Percentiles rank a stretch among this genome's conserved stretches.
Conservation (phyloP, 2,113 vertebrate species). For the Clarias macrocephalus region DNA sequence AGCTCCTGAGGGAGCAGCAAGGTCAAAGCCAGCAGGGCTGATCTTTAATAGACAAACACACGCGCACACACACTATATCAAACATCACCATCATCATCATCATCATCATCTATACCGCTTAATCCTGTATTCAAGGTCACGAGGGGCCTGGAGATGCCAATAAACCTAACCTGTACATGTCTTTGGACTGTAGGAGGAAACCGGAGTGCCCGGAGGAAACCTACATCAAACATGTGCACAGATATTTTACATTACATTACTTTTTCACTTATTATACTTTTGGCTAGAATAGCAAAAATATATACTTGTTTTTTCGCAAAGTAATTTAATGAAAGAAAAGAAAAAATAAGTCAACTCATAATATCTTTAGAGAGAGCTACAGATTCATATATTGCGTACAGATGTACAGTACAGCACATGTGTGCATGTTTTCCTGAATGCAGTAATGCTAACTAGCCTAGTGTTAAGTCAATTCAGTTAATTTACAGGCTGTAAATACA, state of each 20-base stretch:
- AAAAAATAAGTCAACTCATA: neutral
- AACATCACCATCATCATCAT: no score
- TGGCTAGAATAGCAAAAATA: neutral
- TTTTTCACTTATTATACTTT: neutral
- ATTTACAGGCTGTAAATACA: no score
- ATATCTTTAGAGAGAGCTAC: neutral
- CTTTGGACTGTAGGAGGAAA: no score
- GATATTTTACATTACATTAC: neutral
- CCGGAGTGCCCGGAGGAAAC: no score
- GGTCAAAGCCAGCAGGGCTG: neutral
- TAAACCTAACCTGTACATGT: no score
- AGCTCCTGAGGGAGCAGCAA: neutral
- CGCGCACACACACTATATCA: neutral
- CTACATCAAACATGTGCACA: neutral
- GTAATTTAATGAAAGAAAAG: no score
- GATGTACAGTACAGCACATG: neutral
- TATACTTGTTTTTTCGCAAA: neutral
- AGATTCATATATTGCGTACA: neutral
- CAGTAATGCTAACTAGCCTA: neutral
- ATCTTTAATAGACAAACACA: neutral
- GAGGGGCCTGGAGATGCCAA: no score
- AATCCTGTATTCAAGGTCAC: no score
- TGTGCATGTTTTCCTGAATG: neutral
- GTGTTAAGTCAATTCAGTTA: neutral
- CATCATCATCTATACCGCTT: no score